A percentile compares a stretch with the other conserved stretches of the same genome.
Conservation (phyloP, 2,113 vertebrate genomes). For the Phyllostomus discolor region DNA sequence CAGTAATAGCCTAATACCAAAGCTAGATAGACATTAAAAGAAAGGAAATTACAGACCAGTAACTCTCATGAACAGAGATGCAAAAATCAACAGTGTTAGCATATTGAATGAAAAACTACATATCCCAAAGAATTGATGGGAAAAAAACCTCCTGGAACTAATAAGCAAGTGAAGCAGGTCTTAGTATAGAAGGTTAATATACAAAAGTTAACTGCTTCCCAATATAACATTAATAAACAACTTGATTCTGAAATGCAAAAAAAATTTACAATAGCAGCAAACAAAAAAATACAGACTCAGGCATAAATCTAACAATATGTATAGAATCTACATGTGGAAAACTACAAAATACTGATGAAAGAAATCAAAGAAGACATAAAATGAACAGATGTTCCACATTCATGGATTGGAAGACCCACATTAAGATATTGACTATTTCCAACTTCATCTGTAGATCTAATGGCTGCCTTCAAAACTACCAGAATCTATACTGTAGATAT, state of each 20-base stretch:
- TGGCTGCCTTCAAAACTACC: background rate
- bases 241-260: background rate
- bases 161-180: background rate
- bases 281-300: background rate
- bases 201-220: background rate
- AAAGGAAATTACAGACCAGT: background rate
- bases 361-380: background rate
- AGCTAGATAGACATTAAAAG: background rate
- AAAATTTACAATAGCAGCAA: background rate
- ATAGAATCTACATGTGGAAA: background rate
- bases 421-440: background rate
- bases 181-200: background rate
- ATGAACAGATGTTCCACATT: background rate
- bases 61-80: background rate
- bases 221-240: background rate
- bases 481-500: background rate
- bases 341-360: background rate
- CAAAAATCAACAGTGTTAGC: background rate
- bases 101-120: background rate
- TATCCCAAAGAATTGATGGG: background rate
- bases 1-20: no score
- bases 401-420: background rate
- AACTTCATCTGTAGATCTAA: background rate
- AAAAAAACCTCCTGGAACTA: background rate
- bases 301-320: background rate